Base-by-base conservation (phyloP, 2,888 invertebrate species). In the Taphrorychus bicolor region DNA sequence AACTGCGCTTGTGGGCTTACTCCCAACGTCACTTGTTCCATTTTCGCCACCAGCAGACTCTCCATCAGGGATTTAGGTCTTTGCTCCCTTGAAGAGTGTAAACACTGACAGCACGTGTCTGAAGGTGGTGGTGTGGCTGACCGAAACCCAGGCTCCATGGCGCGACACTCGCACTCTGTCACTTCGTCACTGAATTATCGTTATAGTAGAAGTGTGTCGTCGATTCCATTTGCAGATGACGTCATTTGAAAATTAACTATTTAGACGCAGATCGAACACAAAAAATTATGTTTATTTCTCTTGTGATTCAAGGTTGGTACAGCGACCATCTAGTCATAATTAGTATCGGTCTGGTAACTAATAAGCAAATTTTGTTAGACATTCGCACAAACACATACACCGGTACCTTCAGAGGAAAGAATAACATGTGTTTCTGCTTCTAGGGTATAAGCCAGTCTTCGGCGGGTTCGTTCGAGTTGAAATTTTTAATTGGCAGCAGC, bases 51-150 rank as follows among this genome's bases (percentile, higher is more conserved):
- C 61, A 93, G 83, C 62, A 93, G 82, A 67, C 89, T 89, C 80
- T 93, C 93, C 93, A 93, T 93, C 21, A 93, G 82, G n/a, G 90
- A 88, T 72, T 90, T 85, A n/a, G 90, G 89, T 57, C 87, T 83
- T 18, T 87, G 86, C 51, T 69, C 64, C 45, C 63, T 63, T 14
- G 63, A 23, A 3, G 59, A 17, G 41, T 68, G 68, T 14, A 64
- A 24, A 48, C 67, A 58, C 53, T 62, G 67, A 24, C 63, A 59
- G 42, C 54, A 45, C 3, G 54, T 24, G 4, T 63, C 63, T 3
- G 62, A 58, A 21, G 68, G 68, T 5, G 85, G 80, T 5, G 85
- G 80, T 70, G 85, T 82, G 56, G 85, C 40, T 11, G 65, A 62
- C 19, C 67, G 62, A 58, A 62, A 22, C 1, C 62, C 58, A 7